Base-by-base conservation (phyloP, 2,888 invertebrate species). In the Gnatocerus cornutus region DNA sequence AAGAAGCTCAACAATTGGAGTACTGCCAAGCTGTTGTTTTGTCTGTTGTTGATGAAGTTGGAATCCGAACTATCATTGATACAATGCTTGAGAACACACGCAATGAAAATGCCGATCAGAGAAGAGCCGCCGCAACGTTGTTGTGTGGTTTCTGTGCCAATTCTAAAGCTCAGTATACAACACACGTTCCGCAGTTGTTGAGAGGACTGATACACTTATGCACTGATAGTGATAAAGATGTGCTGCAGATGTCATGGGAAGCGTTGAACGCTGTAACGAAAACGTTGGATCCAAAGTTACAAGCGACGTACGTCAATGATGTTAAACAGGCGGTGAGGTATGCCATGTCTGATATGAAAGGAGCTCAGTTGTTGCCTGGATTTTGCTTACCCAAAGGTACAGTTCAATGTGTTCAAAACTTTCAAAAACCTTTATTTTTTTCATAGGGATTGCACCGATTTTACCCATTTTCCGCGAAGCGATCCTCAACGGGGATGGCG, bases 381-480 rank as follows among this genome's bases (percentile, higher is more conserved):
- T 96, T 98, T 84, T 98, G 97, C 83, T 86, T 97, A 76, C 95
- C 96, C 0, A 97, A 97, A 87, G 92, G 85, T 64, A 33, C 27
- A 7, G 29, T 21, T 21, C 1, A 21, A 21, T 21, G 21, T 5
- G 13, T 16, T 13, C 6, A 8, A n/a, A n/a, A n/a, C n/a, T n/a
- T n/a, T n/a, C n/a, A n/a, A n/a, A n/a, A n/a, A n/a, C n/a, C n/a
- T n/a, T n/a, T 12, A 10, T 27, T 41, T 7, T 55, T 21, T 43
- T 29, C 4, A 13, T 33, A 58, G 45, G 61, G 3, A 95, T 99
- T 63, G 92, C 95, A 1, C 98, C 99, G 6, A 91, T 99, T 70
- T 87, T 99, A 72, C 97, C 97, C 0, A 92, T 99, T 67, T 98
- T 98, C 88, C 91, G 99, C 48, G 99, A 99, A 86, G 96, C 98